phyloP scores from a whole-genome alignment of 2,113 vertebrate genomes.

The Aythya baeri region DNA sequence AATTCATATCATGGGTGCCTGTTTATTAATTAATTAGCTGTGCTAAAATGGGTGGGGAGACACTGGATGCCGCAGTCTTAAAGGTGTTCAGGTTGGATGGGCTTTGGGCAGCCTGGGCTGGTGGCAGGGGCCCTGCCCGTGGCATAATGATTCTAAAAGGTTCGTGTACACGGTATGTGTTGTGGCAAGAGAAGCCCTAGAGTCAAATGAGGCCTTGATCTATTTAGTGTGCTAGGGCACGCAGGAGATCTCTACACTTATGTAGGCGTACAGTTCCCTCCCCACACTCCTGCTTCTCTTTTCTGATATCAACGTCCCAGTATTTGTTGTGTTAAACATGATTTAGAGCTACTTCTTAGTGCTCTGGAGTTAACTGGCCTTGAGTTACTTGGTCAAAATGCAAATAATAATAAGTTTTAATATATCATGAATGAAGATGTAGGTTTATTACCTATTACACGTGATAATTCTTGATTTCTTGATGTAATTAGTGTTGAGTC shows the following conservation, averaged over 20 bases:
- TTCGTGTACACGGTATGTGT: rapidly evolving
- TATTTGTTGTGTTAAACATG: rapidly evolving
- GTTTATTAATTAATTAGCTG: not conserved
- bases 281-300: rapidly evolving
- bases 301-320: not conserved
- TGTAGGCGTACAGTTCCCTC: not conserved
- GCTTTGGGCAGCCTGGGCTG: too few species aligned
- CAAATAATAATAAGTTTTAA: not conserved
- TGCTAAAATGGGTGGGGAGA: not conserved
- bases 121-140: too few species aligned
- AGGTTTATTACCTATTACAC: rapidly evolving
- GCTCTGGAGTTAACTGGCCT: not conserved
- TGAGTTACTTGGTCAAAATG: not conserved
- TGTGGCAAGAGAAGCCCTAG: not conserved
- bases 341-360: not conserved
- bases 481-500: rapidly evolving
- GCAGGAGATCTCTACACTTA: rapidly evolving
- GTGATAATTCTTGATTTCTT: not conserved
- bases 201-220: not conserved
- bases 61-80: too few species aligned
- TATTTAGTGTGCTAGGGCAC: rapidly evolving
- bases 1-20: rapidly evolving
- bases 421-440: rapidly evolving
- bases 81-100: too few species aligned
- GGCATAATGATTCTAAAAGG: not conserved